phyloP scores from a whole-genome alignment of 2,113 vertebrate genomes.

The Polyodon spathula region DNA sequence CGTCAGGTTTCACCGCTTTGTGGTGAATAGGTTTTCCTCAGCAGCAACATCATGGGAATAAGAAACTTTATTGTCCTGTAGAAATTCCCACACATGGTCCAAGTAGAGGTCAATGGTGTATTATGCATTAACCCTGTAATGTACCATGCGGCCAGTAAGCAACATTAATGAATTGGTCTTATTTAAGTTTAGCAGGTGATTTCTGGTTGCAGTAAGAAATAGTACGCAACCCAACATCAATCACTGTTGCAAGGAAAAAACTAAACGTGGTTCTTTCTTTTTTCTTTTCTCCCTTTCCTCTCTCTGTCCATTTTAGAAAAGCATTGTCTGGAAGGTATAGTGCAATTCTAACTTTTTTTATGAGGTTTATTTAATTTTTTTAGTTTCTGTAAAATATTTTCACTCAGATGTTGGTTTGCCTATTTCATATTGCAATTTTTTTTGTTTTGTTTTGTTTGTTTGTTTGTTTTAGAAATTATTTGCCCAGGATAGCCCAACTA shows the following conservation, averaged over 20 bases:
- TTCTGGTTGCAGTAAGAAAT: slow-evolving; percentile 57
- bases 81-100: too few relatives aligned
- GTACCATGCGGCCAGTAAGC: too few relatives aligned
- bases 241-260: slow-evolving; percentile 29
- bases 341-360: slow-evolving; percentile 54
- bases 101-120: too few relatives aligned
- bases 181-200: slow-evolving; percentile 6
- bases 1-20: too few relatives aligned
- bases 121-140: too few relatives aligned
- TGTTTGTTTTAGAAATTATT: not conserved
- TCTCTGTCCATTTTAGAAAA: slow-evolving; percentile 65
- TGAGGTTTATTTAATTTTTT: slow-evolving; percentile 20
- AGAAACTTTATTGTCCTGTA: too few relatives aligned
- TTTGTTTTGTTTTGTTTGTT: slow-evolving; percentile 14
- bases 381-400: slow-evolving; percentile 49
- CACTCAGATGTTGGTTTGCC: slow-evolving; percentile 57
- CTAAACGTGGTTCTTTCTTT: slow-evolving; percentile 58
- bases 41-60: too few relatives aligned
- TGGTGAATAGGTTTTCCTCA: too few relatives aligned
- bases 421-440: slow-evolving; percentile 55
- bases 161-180: slow-evolving; percentile 14
- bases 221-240: slow-evolving; percentile 56
- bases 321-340: slow-evolving; percentile 76
- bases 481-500: not conserved
- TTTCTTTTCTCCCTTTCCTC: slow-evolving; percentile 42